These are phyloP conservation scores for Corythornis madagascariensis DNA, from an alignment of 2,113 vertebrate species.

Conservation along the genomic window DNA sequence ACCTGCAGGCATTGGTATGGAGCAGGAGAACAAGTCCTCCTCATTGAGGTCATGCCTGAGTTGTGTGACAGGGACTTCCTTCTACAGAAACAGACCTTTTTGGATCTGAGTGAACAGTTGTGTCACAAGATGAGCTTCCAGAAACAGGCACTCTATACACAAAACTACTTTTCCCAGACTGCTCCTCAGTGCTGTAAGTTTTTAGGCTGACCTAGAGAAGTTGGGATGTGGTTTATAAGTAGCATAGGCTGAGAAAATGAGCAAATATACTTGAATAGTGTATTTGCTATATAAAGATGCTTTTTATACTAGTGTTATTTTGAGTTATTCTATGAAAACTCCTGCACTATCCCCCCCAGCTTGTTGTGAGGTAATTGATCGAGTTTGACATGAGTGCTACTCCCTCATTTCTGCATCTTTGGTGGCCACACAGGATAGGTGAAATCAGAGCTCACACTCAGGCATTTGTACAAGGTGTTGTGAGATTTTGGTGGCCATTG, in stretches of 20 bases:
- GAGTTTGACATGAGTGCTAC: neutral
- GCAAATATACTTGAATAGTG: neutral
- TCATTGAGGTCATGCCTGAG: neutral
- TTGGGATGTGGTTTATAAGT: neutral
- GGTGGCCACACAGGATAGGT: neutral
- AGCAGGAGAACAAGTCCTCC: neutral
- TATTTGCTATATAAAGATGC: neutral
- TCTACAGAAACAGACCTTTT: neutral
- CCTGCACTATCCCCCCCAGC: neutral
- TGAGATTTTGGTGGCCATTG: neutral
- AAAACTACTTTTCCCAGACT: neutral
- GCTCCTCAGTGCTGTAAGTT: fast-evolving
- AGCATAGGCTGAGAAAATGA: neutral
- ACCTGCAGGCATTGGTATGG: neutral
- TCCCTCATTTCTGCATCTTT: neutral
- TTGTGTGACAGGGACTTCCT: neutral
- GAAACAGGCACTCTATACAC: neutral
- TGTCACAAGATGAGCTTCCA: neutral
- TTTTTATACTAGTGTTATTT: neutral
- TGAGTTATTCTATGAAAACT: neutral
- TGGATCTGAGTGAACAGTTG: neutral
- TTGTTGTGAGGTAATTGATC: neutral
- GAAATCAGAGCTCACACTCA: neutral
- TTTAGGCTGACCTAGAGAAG: neutral
- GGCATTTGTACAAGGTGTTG: neutral